Evolutionary conservation across 2,888 invertebrate genomes (phyloP), one percentile per base, ranked within the genome.

Genomic region (Theretra japonica): DNA sequence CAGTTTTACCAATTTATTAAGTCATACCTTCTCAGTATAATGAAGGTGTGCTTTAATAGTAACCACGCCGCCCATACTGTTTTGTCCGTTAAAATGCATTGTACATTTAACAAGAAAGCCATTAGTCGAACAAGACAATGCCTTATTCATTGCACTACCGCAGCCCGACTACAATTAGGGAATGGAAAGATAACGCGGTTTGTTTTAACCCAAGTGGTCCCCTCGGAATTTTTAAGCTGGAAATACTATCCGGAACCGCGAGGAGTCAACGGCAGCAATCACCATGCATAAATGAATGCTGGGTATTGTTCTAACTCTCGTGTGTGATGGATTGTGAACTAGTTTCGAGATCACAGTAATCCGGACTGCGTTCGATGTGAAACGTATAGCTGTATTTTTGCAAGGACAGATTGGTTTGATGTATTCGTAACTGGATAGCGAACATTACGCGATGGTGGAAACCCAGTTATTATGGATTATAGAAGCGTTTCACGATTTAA

Each of bases 121-220:
- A 65, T 48, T 65, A 65, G 41, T 48, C 15, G 48, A 48, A 48
- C 23, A 41, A 48, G 65, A 48, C 65, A 65, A 65, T 65, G 65
- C 41, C 48, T 65, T 65, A 65, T 65, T 65, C 48, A 65, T 65
- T 48, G 65, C 65, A 25, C 65, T 65, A 48, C 65, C 41, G 48
- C 48, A 41, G 21, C 21, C 21, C 33, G 21, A 21, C 62, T 21
- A 65, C 48, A 65, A 65, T 65, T 65, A 48, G 65, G 65, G 48
- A 48, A 65, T 23, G 23, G 17, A 25, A 65, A 65, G 48, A 48
- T 48, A 65, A 48, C 23, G 48, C 21, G 23, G 25, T 65, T 65
- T 65, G 33, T 62, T 41, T 62, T 21, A 23, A 23, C 48, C 23
- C 17, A 23, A 65, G 41, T 48, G 41, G 23, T 65, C 48, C 23